Percentiles rank a stretch among this genome's conserved stretches.
phyloP scores from a whole-genome alignment of 2,113 vertebrate genomes.

The Leucosticte australis region DNA sequence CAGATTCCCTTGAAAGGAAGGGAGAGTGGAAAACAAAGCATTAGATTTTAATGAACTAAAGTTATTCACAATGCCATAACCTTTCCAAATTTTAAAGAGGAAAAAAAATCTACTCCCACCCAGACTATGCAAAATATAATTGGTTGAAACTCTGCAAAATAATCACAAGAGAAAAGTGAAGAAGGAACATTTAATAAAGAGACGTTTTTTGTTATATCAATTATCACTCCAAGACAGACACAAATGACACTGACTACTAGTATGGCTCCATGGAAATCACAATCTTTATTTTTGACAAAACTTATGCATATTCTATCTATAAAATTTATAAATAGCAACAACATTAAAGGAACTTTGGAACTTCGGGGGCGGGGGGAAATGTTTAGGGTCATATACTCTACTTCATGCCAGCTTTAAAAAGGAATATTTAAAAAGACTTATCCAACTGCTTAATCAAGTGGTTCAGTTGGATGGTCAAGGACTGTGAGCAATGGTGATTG shows the following conservation, averaged over 20 bases:
- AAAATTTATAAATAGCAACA: constrained; percentile 21
- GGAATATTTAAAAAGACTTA: background rate
- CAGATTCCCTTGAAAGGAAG: background rate
- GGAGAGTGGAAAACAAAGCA: background rate
- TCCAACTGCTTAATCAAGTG: background rate
- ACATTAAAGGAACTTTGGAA: background rate
- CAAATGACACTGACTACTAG: background rate
- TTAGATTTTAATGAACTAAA: background rate
- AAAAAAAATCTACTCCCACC: background rate
- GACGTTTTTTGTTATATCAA: background rate
- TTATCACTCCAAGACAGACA: background rate
- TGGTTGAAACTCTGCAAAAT: background rate
- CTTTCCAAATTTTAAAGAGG: background rate
- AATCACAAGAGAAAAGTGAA: background rate
- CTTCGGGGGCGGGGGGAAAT: fast-evolving
- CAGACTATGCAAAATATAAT: background rate
- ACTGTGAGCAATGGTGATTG: background rate
- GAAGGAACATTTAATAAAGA: background rate
- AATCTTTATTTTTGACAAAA: constrained; percentile 39
- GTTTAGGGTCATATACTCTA: background rate
- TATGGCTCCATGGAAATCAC: background rate
- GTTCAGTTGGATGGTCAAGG: background rate
- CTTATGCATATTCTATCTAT: background rate
- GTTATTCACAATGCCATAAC: background rate
- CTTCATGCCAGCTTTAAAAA: background rate